Evolutionary conservation across 1,140 invertebrate genomes (phyloP), one percentile per base, ranked within the genome.

Genomic region (Pollicipes pollicipes): DNA sequence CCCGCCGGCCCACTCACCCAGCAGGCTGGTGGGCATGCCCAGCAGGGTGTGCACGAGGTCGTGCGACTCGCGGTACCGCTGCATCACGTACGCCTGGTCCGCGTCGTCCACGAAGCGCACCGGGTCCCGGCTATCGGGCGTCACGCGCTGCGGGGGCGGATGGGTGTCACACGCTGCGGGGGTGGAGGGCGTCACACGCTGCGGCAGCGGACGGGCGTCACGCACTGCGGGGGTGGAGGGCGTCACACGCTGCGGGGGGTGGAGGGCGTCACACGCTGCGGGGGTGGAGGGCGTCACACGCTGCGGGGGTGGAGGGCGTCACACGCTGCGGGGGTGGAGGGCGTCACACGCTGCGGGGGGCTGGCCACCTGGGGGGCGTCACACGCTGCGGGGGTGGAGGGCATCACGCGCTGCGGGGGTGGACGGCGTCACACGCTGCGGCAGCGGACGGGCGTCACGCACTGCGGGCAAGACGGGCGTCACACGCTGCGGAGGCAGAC

Each of bases 11-110:
- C 6, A 10, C 27, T 3, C 24, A 64, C 63, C 76, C 10, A 96
- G 81, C 93, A 98, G 97, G 77, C 93, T 95, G 13, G 95, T 98
- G 26, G 91, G 93, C 91, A 97, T 96, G 70, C 87, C 85, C 35
- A 97, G 83, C 13, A 92, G 80, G 0, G 94, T 88, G 81, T 99
- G 96, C 72, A 93, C 86, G 69, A 99, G 83, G 82, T 99, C 97
- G 79, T 99, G 97, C 27, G 90, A 88, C 82, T 99, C 95, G 74
- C 97, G 86, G 79, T 98, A 98, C 66, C 97, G 83, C 80, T 95
- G 92, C 89, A 98, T 96, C 3, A 98, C 88, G 82, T 98, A 99
- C 28, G 93, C 92, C 70, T 97, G 80, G 73, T 97, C 88, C 8
- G 88, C 80, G 81, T 99, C 90, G 76, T 94, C 87, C 32, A 99